Conservation (phyloP, 2,888 invertebrate genomes). For the Idaea biselata region DNA sequence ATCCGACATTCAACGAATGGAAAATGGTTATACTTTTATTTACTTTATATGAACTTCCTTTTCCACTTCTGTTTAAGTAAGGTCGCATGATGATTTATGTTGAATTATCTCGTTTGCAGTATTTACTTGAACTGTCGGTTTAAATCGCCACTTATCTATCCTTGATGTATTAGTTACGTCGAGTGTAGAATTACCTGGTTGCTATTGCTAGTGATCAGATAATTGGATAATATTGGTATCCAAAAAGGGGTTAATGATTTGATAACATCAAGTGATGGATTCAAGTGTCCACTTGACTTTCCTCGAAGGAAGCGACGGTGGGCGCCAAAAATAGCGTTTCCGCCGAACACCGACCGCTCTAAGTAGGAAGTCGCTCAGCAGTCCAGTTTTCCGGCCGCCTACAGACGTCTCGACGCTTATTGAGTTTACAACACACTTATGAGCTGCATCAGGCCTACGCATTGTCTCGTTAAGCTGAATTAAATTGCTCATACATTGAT, state of each 20-base stretch:
- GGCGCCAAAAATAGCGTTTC: slow-evolving; percentile 80
- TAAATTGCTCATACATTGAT: slow-evolving; percentile 72
- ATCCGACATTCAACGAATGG: slow-evolving; percentile 18
- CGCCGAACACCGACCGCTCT: slow-evolving; percentile 64
- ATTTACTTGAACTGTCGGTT: background rate
- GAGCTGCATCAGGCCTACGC: slow-evolving; percentile 72
- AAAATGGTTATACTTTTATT: slow-evolving; percentile 20
- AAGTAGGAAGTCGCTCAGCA: slow-evolving; percentile 76
- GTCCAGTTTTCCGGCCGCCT: slow-evolving; percentile 75
- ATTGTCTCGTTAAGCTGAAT: slow-evolving; percentile 70
- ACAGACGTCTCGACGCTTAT: slow-evolving; percentile 73
- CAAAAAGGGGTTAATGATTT: slow-evolving; percentile 29
- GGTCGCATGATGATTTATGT: slow-evolving; percentile 21
- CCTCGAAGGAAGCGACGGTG: slow-evolving; percentile 74
- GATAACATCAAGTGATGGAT: slow-evolving; percentile 48
- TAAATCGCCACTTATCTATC: background rate
- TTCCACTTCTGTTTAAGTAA: slow-evolving; percentile 15
- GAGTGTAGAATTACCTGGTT: background rate
- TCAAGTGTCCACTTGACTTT: slow-evolving; percentile 61
- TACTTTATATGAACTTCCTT: slow-evolving; percentile 25
- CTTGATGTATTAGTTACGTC: background rate
- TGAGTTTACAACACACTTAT: slow-evolving; percentile 76
- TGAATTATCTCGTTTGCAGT: background rate
- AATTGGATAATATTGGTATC: slow-evolving; percentile 2
- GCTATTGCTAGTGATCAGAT: background rate